phyloP scores from a whole-genome alignment of 2,888 invertebrate species.

The Apodemia mormo region DNA sequence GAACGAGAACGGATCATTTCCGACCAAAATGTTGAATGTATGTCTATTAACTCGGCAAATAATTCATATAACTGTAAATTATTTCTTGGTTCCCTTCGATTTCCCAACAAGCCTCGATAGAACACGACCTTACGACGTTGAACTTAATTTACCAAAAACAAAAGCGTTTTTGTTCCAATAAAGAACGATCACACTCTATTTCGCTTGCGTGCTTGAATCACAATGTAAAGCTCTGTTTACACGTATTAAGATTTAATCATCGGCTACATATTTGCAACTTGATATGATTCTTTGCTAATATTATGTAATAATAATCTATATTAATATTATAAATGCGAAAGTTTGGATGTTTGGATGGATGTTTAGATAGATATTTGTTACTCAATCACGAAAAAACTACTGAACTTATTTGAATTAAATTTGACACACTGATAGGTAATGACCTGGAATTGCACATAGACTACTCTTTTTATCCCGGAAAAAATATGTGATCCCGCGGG shows the following conservation, averaged over 20 bases:
- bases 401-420: too few relatives aligned
- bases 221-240: conserved; percentile 21
- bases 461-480: too few relatives aligned
- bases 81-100: neutral
- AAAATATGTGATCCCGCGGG: too few relatives aligned
- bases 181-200: conserved; percentile 35
- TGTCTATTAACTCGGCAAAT: neutral
- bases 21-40: neutral
- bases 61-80: neutral
- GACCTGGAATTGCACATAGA: too few relatives aligned
- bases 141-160: conserved; percentile 49
- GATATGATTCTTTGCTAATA: too few relatives aligned
- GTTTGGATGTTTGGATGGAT: too few relatives aligned
- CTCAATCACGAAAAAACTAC: too few relatives aligned
- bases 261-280: too few relatives aligned
- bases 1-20: neutral
- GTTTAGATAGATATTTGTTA: too few relatives aligned
- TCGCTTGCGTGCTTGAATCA: conserved; percentile 18
- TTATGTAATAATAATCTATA: too few relatives aligned
- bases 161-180: conserved; percentile 35
- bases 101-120: neutral
- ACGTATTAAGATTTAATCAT: neutral
- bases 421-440: too few relatives aligned
- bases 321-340: too few relatives aligned
- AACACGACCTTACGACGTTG: conserved; percentile 26